Base-by-base conservation (phyloP, 2,797 vertebrate species). In the Schizothorax lantsangensis region DNA sequence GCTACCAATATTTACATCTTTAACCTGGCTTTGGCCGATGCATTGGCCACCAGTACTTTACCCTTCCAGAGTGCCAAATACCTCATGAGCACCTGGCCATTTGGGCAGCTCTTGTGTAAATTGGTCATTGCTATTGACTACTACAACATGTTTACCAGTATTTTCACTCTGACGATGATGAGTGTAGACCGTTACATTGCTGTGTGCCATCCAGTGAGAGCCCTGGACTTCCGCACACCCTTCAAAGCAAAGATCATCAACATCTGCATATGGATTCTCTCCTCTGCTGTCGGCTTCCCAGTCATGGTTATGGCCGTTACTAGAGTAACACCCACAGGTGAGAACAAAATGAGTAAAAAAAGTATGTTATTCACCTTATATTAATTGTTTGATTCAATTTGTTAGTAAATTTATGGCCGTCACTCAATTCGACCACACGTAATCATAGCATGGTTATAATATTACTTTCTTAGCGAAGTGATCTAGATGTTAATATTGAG, bases 141-240 rank as follows among this genome's bases (percentile, higher is more conserved):
- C 95, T 99, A 99, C 94, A 99, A 99, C 90, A 99, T 99, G 98
- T 99, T 99, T 94, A 99, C 98, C 90, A 99, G 98, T 91, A 99
- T 98, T 95, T 98, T 99, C 92, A 99, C 98, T 0, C 96, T 99
- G 90, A 99, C 98, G 85, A 99, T 98, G 97, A 99, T 99, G 98
- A 99, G 98, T 0, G 97, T 99, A 17, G 98, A 99, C 91, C 98
- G 98, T 81, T 99, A 99, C 89, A 91, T 99, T 0, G 98, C 98
- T 0, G 97, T 99, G 14, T 99, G 98, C 88, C 98, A 99, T 89
- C 98, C 98, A 0, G 97, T 99, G 85, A 97, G 94, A 84, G 98
- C 98, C 3, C 91, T 99, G 88, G 97, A 98, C 87, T 98, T 99
- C 94, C 97, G 98, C 85, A 99, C 98, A 0, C 97, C 98, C 0